phyloP scores from a whole-genome alignment of 92 coral and sea anemone species.

The Muricea muricata region DNA sequence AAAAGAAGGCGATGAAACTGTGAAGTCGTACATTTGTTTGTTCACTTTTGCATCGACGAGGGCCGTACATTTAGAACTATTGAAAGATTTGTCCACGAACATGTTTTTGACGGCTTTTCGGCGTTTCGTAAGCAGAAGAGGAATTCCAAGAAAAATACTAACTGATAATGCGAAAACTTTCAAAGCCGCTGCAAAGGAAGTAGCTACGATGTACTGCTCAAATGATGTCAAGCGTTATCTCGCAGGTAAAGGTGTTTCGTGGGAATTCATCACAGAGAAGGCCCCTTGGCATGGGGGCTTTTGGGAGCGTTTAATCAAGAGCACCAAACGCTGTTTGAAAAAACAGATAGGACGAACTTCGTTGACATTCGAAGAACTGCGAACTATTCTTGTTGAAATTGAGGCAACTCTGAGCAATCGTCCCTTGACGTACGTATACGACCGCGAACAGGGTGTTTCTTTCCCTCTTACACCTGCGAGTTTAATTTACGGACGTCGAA shows the following conservation, averaged over 20 bases:
- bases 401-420: constrained; percentile 17
- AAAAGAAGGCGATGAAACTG: neutral
- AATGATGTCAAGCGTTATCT: neutral
- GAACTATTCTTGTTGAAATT: constrained; percentile 1
- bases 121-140: neutral
- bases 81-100: too few relatives aligned
- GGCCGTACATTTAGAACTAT: constrained; percentile 5
- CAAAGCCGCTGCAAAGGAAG: constrained; percentile 24
- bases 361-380: neutral
- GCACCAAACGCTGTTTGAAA: constrained; percentile 2
- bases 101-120: neutral
- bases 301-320: constrained; percentile 10
- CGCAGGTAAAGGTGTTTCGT: neutral
- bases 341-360: neutral
- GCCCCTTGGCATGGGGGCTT: constrained; percentile 51
- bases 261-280: constrained; percentile 35
- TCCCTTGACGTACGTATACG: neutral
- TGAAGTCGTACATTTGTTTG: constrained; percentile 17
- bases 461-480: neutral
- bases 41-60: neutral
- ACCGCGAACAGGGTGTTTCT: neutral
- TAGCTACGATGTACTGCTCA: constrained; percentile 1
- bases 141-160: neutral
- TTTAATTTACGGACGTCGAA: neutral
- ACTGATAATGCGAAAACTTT: constrained; percentile 40